Percentiles rank a stretch among this genome's conserved stretches.
phyloP scores from a whole-genome alignment of 2,888 invertebrate species.

The Cosmia pyralina region DNA sequence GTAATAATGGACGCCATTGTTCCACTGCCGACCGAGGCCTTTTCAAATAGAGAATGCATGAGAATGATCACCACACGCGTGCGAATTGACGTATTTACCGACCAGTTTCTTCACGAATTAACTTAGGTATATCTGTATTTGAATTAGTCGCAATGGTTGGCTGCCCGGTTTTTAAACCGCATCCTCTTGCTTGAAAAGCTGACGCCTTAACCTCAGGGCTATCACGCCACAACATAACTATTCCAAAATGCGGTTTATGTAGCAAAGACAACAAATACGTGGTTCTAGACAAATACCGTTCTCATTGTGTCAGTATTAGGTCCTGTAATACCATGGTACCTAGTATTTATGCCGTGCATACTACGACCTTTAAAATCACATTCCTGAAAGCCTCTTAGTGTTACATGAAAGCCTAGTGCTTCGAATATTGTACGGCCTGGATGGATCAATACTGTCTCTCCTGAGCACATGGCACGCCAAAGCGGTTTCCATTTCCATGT shows the following conservation, averaged over 20 bases:
- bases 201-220: not conserved
- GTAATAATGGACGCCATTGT: too few species aligned
- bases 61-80: not conserved
- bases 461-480: not conserved
- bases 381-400: slow-evolving; percentile 1
- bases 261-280: not conserved
- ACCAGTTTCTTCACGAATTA: not conserved
- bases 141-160: not conserved
- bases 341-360: not conserved
- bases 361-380: not conserved
- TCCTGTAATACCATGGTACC: not conserved
- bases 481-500: not conserved
- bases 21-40: too few species aligned
- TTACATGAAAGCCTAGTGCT: slow-evolving; percentile 3
- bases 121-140: not conserved
- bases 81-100: too few species aligned
- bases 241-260: too few species aligned
- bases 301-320: not conserved
- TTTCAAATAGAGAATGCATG: not conserved
- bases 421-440: slow-evolving; percentile 3
- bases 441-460: slow-evolving; percentile 8
- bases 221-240: not conserved
- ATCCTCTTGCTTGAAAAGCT: not conserved
- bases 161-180: not conserved
- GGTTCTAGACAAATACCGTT: not conserved